Percentiles rank a stretch among this genome's conserved stretches.
Conservation (phyloP, 2,113 vertebrate genomes). For the Mohoua ochrocephala region DNA sequence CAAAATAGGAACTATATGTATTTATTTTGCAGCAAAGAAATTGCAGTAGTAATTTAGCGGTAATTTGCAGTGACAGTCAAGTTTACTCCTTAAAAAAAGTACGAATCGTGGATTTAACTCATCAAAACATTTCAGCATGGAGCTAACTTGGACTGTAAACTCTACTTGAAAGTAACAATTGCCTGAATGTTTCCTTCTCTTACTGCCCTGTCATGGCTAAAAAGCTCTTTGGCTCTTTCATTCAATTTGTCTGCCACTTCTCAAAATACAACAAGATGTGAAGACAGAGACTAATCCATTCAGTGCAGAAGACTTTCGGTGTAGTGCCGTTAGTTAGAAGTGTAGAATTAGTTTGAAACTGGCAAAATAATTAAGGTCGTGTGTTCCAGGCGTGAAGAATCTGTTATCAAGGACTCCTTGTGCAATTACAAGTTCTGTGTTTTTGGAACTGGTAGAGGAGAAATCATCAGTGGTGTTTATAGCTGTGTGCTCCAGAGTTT, state of each 20-base stretch:
- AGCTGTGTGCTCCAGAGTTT: not conserved
- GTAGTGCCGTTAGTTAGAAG: not conserved
- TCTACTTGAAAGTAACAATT: not conserved
- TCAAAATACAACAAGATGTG: not conserved
- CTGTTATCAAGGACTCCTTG: not conserved
- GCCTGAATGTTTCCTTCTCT: not conserved
- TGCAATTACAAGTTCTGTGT: not conserved
- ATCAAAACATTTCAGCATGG: not conserved
- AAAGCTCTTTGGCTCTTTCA: not conserved
- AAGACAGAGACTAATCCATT: not conserved
- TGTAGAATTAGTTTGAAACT: not conserved
- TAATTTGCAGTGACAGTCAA: not conserved
- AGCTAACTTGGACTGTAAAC: not conserved
- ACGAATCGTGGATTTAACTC: not conserved
- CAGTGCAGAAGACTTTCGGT: not conserved
- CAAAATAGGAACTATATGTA: not conserved
- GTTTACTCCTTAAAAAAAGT: not conserved
- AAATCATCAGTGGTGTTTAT: not conserved
- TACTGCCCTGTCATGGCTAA: not conserved
- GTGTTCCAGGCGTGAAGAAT: not conserved
- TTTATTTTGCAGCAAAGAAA: not conserved
- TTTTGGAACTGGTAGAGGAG: not conserved
- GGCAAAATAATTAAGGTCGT: not conserved
- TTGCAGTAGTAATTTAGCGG: not conserved
- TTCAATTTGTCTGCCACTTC: not conserved